Base-by-base conservation (phyloP, 1,140 invertebrate genomes). In the Aradophagus sp. region DNA sequence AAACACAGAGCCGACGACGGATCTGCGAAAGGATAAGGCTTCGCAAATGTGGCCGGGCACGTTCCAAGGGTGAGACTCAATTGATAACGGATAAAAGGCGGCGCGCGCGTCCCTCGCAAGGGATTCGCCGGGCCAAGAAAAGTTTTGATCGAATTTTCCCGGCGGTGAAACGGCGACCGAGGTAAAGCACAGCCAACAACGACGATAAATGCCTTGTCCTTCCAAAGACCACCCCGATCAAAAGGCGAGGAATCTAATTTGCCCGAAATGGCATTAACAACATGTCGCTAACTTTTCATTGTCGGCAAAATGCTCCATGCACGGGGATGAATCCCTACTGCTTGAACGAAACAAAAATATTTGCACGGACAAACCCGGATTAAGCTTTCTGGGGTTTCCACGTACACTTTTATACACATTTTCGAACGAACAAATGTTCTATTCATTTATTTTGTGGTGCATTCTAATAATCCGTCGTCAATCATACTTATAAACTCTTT, bases 31-130 rank as follows among this genome's bases (percentile, higher is more conserved):
- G 72, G 72, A 74, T 74, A 74, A 74, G 72, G 72, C 58, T 74
- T 74, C 72, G 56, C 61, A 39, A 70, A 58, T 45, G 66, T 50
- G 38, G 32, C 29, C 61, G 23, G 50, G 55, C 65, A 61, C 62
- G 65, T 56, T 69, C 44, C 48, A 41, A 62, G 66, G 66, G 72
- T 65, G 59, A 61, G 63, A 65, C 71, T 69, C 71, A 74, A 74
- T 74, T 74, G 71, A 74, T 74, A 73, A 68, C 53, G 71, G 65
- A 73, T 73, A 73, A 73, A 73, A 73, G 71, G 59, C 50, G n/a
- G n/a, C 56, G 53, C 13, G 55, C 58, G 65, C 61, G 65, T 73
- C 71, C 71, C 65, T 65, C 65, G 66, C 65, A 59, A 69, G 71
- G 66, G 72, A 66, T 74, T 74, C 59, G 44, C 55, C 42, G 59